Evolutionary conservation across 2,113 vertebrate genomes (phyloP).

Genomic region (Mirounga angustirostris): DNA sequence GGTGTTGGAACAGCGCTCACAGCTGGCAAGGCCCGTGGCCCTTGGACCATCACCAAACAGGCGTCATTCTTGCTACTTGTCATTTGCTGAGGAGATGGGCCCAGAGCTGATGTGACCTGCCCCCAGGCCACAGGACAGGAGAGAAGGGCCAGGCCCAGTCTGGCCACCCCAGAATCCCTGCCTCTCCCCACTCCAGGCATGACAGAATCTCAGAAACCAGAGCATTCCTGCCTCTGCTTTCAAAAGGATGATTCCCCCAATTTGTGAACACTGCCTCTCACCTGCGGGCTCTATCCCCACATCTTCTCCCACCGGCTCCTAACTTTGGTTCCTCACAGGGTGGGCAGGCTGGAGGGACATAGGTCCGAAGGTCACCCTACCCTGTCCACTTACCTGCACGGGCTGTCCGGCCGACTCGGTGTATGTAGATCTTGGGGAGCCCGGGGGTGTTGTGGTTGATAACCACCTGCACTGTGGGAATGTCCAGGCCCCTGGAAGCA

Average conservation of each 20-base stretch:
- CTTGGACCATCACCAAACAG: not conserved
- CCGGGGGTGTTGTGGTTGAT: slow-evolving; percentile 98
- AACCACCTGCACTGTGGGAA: slow-evolving; percentile 96
- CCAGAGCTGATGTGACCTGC: not conserved
- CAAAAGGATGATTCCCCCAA: not conserved
- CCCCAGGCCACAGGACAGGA: not conserved
- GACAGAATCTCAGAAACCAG: not conserved
- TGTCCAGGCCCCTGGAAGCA: slow-evolving; percentile 93
- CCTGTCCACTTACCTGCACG: slow-evolving; percentile 91
- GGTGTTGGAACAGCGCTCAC: not conserved
- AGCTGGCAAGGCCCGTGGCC: accelerated
- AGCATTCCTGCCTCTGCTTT: not conserved
- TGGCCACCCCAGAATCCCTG: not conserved
- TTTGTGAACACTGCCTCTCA: not conserved
- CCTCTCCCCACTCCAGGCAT: not conserved
- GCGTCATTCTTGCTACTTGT: accelerated
- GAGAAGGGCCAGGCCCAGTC: not conserved
- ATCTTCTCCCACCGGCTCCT: not conserved
- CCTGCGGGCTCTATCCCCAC: accelerated
- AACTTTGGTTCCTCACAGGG: not conserved
- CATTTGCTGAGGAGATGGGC: not conserved
- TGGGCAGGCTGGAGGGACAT: too few species aligned
- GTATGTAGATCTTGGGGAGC: slow-evolving; percentile 97
- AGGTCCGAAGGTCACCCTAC: not conserved
- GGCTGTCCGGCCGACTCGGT: slow-evolving; percentile 96